Evolutionary conservation across 2,113 vertebrate species (phyloP), one percentile per base, ranked within the genome.

Genomic region (Psittacula cyanocephala): DNA sequence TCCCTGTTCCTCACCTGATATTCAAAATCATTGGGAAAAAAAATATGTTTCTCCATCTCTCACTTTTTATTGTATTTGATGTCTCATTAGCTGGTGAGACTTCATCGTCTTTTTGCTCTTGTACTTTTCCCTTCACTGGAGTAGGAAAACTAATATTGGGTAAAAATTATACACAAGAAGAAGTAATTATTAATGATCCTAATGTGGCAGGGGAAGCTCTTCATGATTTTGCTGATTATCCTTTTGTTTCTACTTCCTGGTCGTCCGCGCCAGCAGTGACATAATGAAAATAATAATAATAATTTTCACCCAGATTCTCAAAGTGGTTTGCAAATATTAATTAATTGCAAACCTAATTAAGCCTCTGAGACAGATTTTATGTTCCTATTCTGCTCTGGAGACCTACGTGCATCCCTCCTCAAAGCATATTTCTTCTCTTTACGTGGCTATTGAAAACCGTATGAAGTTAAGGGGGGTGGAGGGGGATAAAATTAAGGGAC

Each of bases 321-420:
- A 93, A 95, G 95, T 69, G 72, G 83, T 91, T 96, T 94, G 95
- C 90, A 96, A 96, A 96, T 96, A 96, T 95, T 96, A 96, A 96
- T 95, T 96, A 93, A 94, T 93, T 57, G 65, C 77, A 91, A 94
- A 93, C 55, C 49, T 96, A 96, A 95, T 95, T 97, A 96, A 94
- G 92, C 93, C 92, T 96, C 81, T 89, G 96, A 96, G 96, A 93
- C 82, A 94, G 52, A 84, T 88, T 95, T 95, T 88, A 89, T 87
- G 74, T 24, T 95, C 49, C 69, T 92, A 43, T 88, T 87, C 77
- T 79, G 29, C 92, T 92, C 93, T 81, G 49, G 93, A 96, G 95
- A 92, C 65, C 37, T 91, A 90, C 2, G 6, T 68, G 81, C 44
- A 62, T 85, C 77, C 64, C 72, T 92, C 81, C 69, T 91, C 68